Base-by-base conservation (phyloP, 2,113 vertebrate species). In the Climacteris rufus region DNA sequence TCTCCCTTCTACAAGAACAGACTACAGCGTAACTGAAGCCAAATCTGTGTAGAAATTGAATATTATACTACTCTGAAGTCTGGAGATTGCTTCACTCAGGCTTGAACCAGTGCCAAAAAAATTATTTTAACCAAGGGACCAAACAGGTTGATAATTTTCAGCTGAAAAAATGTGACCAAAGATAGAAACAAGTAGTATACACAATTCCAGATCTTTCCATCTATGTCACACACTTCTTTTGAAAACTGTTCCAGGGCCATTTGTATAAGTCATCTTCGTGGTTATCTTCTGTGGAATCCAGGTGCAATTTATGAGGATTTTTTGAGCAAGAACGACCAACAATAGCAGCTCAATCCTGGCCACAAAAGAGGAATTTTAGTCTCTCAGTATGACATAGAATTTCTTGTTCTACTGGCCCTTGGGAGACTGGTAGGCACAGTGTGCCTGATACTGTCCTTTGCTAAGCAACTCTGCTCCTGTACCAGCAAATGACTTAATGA, bases 1-100 rank as follows among this genome's bases (percentile, higher is more conserved):
- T 96, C 88, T 92, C 64, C 49, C 74, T 72, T 40, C 44, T 90
- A 49, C n/a, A 81, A 95, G 80, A 89, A 65, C 52, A 89, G 86
- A 42, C 83, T 92, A 31, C 69, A 92, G 64, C 30, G 94, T 93
- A 93, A 94, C 90, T 93, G 95, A 96, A 97, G 95, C 92, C 76
- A 64, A 94, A 96, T 96, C 88, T 79, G 60, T 82, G 60, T 60
- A 61, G 44, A 69, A 65, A 61, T 61, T 90, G 96, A 89, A 81
- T 93, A 83, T 91, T 77, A 94, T 45, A 71, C 85, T 92, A 5
- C 47, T 84, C 63, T 96, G 91, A 91, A 87, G 85, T 83, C 88
- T 93, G 90, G 90, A 64, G 76, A 31, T 87, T 93, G 72, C 80
- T 93, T 31, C 68, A 54, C 91, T 94, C 50, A 69, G 91, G 63